These are phyloP conservation scores for Homarus gammarus DNA, from an alignment of 2,888 invertebrate species.

Conservation along the genomic window DNA sequence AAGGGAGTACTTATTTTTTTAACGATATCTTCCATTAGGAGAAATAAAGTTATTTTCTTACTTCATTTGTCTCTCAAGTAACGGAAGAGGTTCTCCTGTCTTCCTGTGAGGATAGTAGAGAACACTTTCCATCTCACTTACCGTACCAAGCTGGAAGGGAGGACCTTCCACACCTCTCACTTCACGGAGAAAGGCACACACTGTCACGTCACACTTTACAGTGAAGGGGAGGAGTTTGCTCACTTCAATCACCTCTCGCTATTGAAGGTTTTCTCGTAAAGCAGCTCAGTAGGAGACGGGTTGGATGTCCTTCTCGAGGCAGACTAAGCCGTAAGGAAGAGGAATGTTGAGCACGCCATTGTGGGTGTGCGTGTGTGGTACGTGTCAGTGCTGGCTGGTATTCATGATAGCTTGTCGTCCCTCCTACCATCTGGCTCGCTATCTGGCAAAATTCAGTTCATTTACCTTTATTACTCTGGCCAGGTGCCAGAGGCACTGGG, in stretches of 20 bases:
- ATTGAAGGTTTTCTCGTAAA: neutral
- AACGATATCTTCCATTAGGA: no score
- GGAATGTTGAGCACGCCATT: neutral
- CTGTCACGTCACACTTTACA: neutral
- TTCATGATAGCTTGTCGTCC: neutral
- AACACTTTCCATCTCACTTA: neutral
- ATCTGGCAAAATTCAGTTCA: neutral
- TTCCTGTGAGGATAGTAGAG: neutral
- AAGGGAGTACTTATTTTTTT: no score
- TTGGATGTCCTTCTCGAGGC: neutral
- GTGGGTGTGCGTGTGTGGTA: neutral
- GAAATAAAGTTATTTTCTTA: no score
- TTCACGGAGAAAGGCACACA: neutral
- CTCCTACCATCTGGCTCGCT: neutral
- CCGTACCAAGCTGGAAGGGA: neutral
- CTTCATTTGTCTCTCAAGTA: no score
- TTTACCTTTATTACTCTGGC: slow-evolving; percentile 1
- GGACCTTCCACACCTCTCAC: neutral
- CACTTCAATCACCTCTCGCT: neutral
- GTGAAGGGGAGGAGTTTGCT: neutral
- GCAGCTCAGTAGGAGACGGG: neutral
- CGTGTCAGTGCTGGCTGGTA: neutral
- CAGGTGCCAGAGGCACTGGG: neutral
- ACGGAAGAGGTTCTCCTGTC: neutral
- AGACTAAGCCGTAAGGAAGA: neutral